Percentiles rank a stretch among this genome's conserved stretches.
Conservation (phyloP, 1,140 invertebrate genomes). For the Drosophila kohkoa region DNA sequence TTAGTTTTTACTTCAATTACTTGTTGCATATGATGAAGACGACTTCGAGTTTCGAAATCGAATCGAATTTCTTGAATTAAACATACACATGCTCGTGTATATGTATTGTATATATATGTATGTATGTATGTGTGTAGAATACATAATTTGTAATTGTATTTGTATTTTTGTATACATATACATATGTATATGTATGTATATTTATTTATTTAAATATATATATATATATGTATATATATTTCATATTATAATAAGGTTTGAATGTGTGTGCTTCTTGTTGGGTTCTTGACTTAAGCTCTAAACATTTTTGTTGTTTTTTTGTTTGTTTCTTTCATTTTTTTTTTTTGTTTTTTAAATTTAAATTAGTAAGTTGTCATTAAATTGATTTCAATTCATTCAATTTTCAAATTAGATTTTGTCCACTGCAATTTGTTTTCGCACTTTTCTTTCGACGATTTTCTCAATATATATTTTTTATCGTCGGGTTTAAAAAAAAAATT, state of each 20-base stretch:
- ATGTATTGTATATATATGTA: constrained; percentile 25
- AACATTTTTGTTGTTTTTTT: constrained; percentile 6
- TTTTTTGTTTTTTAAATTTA: constrained; percentile 41
- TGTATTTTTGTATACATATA: too few relatives aligned
- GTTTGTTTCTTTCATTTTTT: neutral
- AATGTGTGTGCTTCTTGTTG: constrained; percentile 46
- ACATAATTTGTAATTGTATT: constrained; percentile 50
- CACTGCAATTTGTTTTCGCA: constrained; percentile 26
- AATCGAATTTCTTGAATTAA: constrained; percentile 37
- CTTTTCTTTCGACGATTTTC: neutral
- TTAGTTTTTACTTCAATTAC: constrained; percentile 50
- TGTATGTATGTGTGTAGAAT: constrained; percentile 41
- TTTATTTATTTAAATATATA: constrained; percentile 28
- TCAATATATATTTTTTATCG: neutral
- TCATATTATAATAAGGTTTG: constrained; percentile 38
- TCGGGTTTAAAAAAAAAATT: constrained; percentile 7
- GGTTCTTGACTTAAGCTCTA: constrained; percentile 43
- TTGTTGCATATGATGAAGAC: constrained; percentile 34
- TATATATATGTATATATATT: constrained; percentile 38
- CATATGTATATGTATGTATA: constrained; percentile 23
- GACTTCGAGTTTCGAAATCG: constrained; percentile 20
- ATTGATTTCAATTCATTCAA: constrained; percentile 47
- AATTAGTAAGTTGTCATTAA: constrained; percentile 47
- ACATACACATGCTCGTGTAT: constrained; percentile 46
- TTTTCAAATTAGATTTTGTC: constrained; percentile 44